Conservation (phyloP, 1,140 invertebrate genomes). For the Latrodectus geometricus region DNA sequence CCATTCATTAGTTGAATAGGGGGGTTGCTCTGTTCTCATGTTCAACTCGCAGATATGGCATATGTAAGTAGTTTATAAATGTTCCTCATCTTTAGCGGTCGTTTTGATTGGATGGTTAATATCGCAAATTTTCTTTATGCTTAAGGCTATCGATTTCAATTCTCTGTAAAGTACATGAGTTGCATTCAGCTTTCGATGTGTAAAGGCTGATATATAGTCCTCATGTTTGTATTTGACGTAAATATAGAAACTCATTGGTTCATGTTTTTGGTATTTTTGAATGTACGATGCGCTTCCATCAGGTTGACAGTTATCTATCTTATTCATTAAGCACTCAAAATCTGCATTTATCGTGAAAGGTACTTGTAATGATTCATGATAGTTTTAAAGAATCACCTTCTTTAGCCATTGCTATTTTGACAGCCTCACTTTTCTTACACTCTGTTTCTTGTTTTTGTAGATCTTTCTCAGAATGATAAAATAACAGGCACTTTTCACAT, state of each 20-base stretch:
- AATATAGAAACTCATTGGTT: too few species aligned
- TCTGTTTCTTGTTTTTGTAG: not conserved
- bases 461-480: too few species aligned
- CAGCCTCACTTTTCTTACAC: not conserved
- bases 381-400: not conserved
- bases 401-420: slow-evolving; percentile 21
- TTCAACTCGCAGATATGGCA: slow-evolving; percentile 12
- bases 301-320: not conserved
- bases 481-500: too few species aligned
- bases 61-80: not conserved
- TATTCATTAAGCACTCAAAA: slow-evolving; percentile 18
- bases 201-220: not conserved
- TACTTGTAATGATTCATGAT: too few species aligned
- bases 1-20: not conserved
- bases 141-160: not conserved
- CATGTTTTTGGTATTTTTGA: too few species aligned
- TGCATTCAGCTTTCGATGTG: not conserved
- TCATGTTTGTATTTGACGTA: too few species aligned
- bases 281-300: not conserved
- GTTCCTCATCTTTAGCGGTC: not conserved
- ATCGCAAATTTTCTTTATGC: too few species aligned
- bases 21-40: not conserved
- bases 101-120: not conserved
- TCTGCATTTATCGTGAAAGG: slow-evolving; percentile 19
- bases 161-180: not conserved